Conservation (phyloP, 1,140 invertebrate genomes). For the Antheraea pernyi region DNA sequence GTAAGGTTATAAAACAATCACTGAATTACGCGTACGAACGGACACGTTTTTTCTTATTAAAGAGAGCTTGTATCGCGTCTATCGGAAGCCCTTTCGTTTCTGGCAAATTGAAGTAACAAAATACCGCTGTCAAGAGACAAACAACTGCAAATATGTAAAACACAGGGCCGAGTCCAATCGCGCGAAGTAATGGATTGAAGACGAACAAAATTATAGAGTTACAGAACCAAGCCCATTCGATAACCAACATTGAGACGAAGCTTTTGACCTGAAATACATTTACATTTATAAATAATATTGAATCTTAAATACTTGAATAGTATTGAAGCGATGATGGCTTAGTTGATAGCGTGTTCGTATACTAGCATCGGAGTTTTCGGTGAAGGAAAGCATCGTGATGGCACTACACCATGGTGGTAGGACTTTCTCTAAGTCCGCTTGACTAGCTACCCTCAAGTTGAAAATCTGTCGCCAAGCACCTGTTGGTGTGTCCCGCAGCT, state of each 20-base stretch:
- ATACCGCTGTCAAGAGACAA: conserved; percentile 70
- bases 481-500: too few relatives aligned
- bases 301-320: too few relatives aligned
- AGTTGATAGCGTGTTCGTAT: too few relatives aligned
- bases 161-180: conserved; percentile 73
- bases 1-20: neutral
- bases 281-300: too few relatives aligned
- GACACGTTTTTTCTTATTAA: conserved; percentile 16
- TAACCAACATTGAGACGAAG: conserved; percentile 43
- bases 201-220: conserved; percentile 56
- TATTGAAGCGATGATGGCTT: too few relatives aligned
- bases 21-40: neutral
- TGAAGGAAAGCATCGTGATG: too few relatives aligned
- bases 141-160: conserved; percentile 77
- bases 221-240: conserved; percentile 55
- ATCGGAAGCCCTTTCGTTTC: conserved; percentile 84
- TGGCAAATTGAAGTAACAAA: conserved; percentile 80
- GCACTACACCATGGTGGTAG: too few relatives aligned
- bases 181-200: conserved; percentile 58
- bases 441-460: too few relatives aligned
- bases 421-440: too few relatives aligned
- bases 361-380: too few relatives aligned
- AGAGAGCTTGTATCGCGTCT: conserved; percentile 77
- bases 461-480: too few relatives aligned
- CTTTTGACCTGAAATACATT: conserved; percentile 45